Percentiles rank a stretch among this genome's conserved stretches.
Evolutionary conservation across 1,140 invertebrate genomes (phyloP).

Genomic region (Lethrus apterus): DNA sequence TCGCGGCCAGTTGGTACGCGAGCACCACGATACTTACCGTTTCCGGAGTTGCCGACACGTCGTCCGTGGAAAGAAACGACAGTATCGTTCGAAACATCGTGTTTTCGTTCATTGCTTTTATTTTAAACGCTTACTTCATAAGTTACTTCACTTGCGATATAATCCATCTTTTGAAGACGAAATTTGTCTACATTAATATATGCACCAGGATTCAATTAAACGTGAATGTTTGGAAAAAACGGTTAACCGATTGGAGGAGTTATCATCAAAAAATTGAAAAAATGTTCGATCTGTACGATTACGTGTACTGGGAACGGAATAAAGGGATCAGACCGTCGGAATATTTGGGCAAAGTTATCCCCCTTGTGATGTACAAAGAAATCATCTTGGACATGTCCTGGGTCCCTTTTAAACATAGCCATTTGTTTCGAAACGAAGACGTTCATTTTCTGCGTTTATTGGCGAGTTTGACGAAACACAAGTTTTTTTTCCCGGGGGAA

Average conservation of each 20-base stretch:
- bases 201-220: not conserved
- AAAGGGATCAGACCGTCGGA: not conserved
- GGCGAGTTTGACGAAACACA: not conserved
- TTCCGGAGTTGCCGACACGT: too few relatives aligned
- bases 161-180: not conserved
- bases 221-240: slow-evolving; percentile 1
- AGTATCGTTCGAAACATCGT: not conserved
- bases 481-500: slow-evolving; percentile 4
- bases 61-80: not conserved
- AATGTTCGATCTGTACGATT: not conserved
- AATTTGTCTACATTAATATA: slow-evolving; percentile 1
- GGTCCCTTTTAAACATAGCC: slow-evolving; percentile 16
- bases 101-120: not conserved
- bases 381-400: slow-evolving; percentile 14
- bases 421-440: slow-evolving; percentile 9
- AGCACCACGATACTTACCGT: too few relatives aligned
- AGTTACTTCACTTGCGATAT: slow-evolving; percentile 3
- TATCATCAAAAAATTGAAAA: slow-evolving; percentile 1
- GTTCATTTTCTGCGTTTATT: slow-evolving; percentile 8
- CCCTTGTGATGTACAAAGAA: not conserved
- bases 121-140: not conserved
- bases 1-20: not conserved
- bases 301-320: not conserved
- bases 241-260: slow-evolving; percentile 1
- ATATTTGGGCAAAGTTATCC: not conserved